Conservation (phyloP, 2,888 invertebrate genomes). For the Micoletzkya japonica region DNA sequence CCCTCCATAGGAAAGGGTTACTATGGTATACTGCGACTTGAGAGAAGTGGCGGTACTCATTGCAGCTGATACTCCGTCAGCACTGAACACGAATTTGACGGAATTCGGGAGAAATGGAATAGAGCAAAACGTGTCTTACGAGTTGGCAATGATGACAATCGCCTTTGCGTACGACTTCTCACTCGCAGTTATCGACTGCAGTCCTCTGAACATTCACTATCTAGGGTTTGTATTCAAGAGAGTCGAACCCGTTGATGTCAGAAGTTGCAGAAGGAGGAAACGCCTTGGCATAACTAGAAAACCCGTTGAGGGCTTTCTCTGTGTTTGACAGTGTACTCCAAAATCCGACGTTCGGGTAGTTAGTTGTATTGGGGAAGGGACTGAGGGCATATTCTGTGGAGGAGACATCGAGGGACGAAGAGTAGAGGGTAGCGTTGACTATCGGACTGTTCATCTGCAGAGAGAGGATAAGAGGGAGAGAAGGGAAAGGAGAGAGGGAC, state of each 20-base stretch:
- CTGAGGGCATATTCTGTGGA: background rate
- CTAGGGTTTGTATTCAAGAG: background rate
- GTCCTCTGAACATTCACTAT: slow-evolving; percentile 11
- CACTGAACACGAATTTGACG: slow-evolving; percentile 3
- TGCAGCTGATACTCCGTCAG: background rate
- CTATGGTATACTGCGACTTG: background rate
- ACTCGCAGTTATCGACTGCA: background rate
- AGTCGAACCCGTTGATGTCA: background rate
- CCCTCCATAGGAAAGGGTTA: background rate
- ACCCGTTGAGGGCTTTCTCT: no score
- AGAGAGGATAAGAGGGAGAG: background rate
- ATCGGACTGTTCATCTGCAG: background rate
- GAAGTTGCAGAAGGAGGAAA: background rate
- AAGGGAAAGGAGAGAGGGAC: background rate
- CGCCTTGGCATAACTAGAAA: no score
- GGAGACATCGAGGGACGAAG: background rate
- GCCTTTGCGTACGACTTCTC: background rate
- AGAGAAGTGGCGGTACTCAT: background rate
- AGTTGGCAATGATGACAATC: slow-evolving; percentile 6
- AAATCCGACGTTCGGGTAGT: no score
- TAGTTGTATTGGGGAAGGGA: background rate
- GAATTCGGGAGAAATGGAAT: background rate
- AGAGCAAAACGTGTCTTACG: background rate
- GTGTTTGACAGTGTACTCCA: no score
- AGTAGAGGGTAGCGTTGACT: background rate